phyloP scores from a whole-genome alignment of 2,888 invertebrate species.

The Anoncus sp. region DNA sequence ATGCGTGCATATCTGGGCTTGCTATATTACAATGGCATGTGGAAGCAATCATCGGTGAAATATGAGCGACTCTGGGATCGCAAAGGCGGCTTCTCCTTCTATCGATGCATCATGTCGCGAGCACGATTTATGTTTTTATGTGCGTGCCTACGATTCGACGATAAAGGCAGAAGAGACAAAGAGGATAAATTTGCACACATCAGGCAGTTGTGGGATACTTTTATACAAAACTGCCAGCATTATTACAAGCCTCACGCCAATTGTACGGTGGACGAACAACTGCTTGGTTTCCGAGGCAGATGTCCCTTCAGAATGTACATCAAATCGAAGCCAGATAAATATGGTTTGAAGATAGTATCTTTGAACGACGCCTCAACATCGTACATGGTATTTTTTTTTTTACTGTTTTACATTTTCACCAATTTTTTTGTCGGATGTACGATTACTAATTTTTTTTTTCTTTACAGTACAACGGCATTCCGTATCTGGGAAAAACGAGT shows the following conservation, averaged over 20 bases:
- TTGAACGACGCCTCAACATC: conserved; percentile 59
- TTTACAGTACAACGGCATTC: conserved; percentile 16
- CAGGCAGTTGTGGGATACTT: conserved; percentile 21
- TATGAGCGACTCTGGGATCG: not conserved
- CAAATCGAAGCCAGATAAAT: conserved; percentile 60
- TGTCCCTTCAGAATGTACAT: conserved; percentile 61
- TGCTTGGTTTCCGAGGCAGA: conserved; percentile 51
- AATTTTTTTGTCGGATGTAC: conserved; percentile 12
- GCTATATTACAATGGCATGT: not conserved
- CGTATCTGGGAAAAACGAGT: conserved; percentile 67
- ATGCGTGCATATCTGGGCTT: not conserved
- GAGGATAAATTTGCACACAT: not conserved
- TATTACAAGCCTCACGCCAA: conserved; percentile 41
- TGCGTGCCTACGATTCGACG: not conserved
- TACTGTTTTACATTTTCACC: too few species aligned
- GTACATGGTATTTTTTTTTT: conserved; percentile 70
- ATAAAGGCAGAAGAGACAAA: not conserved
- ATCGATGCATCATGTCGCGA: not conserved
- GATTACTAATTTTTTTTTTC: conserved; percentile 4
- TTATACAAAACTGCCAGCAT: conserved; percentile 44
- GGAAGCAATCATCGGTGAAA: not conserved
- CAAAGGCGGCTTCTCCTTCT: not conserved
- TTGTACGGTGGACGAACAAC: conserved; percentile 57
- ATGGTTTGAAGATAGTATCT: conserved; percentile 61
- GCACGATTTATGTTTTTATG: not conserved